phyloP scores from a whole-genome alignment of 2,797 vertebrate genomes.

The Echiichthys vipera region DNA sequence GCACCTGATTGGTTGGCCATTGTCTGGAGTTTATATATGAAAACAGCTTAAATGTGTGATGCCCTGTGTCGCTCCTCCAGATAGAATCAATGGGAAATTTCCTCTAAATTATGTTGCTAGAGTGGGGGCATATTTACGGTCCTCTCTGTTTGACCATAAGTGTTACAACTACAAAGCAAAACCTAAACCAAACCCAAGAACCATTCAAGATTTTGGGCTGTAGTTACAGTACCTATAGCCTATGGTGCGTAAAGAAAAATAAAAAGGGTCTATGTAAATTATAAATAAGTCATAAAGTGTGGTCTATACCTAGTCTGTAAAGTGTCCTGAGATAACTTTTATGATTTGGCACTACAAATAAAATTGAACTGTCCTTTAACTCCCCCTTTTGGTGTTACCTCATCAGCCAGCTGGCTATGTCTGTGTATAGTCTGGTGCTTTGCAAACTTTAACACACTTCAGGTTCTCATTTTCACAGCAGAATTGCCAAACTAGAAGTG shows the following conservation, averaged over 20 bases:
- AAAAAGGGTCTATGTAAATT: no score
- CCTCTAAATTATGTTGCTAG: background rate
- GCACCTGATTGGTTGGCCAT: no score
- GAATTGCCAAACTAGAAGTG: background rate
- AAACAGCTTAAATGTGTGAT: background rate
- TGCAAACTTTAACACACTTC: background rate
- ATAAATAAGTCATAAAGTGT: no score
- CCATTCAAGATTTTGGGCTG: no score
- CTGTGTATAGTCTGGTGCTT: background rate
- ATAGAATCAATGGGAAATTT: background rate
- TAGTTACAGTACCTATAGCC: no score
- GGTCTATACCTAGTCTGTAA: no score
- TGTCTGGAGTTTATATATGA: no score
- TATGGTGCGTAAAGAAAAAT: no score
- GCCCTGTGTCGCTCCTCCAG: no score
- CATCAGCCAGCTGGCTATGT: background rate
- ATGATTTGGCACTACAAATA: no score
- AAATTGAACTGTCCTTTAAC: background rate
- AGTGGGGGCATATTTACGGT: background rate
- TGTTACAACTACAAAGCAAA: conserved; percentile 22
- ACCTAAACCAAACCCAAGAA: background rate
- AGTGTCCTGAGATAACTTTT: no score
- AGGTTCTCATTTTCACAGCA: background rate
- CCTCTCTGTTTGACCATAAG: conserved; percentile 1
- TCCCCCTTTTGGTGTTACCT: background rate